phyloP scores from a whole-genome alignment of 2,888 invertebrate genomes.

The Stenotaenia linearis region DNA sequence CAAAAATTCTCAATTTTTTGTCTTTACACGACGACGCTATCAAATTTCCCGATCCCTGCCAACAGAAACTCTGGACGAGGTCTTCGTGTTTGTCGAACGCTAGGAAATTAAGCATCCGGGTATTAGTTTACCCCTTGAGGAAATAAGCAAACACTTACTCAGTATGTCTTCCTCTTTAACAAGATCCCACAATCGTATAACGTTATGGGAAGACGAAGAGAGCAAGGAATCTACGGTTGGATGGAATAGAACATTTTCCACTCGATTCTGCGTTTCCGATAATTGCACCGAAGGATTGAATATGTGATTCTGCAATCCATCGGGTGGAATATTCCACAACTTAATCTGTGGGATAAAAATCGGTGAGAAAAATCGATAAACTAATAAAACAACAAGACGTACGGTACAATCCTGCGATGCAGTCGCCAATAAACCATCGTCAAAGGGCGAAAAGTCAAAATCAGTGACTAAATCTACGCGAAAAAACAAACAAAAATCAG shows the following conservation, averaged over 20 bases:
- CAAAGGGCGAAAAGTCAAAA: constrained; percentile 92
- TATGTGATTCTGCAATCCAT: constrained; percentile 68
- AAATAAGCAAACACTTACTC: not conserved
- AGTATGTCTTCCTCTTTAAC: constrained; percentile 65
- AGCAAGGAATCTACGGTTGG: constrained; percentile 85
- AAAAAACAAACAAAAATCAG: constrained; percentile 48
- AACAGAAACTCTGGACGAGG: constrained; percentile 80
- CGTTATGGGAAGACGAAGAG: constrained; percentile 74
- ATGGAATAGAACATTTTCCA: constrained; percentile 86
- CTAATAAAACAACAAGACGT: constrained; percentile 61
- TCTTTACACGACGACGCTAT: constrained; percentile 63
- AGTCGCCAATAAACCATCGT: constrained; percentile 84
- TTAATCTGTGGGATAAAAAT: constrained; percentile 59
- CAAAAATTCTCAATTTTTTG: constrained; percentile 47
- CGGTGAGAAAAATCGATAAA: constrained; percentile 32
- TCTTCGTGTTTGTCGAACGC: constrained; percentile 70
- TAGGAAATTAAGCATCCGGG: constrained; percentile 45
- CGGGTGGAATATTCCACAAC: constrained; percentile 81
- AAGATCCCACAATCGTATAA: constrained; percentile 80
- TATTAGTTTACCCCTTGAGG: no score
- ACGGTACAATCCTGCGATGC: constrained; percentile 56
- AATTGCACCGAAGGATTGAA: constrained; percentile 73
- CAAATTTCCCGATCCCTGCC: constrained; percentile 78
- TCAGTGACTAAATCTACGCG: constrained; percentile 89
- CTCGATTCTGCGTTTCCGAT: constrained; percentile 73